These are phyloP conservation scores for Tricholauxania praeusta DNA, from an alignment of 2,888 invertebrate species.

Conservation along the genomic window DNA sequence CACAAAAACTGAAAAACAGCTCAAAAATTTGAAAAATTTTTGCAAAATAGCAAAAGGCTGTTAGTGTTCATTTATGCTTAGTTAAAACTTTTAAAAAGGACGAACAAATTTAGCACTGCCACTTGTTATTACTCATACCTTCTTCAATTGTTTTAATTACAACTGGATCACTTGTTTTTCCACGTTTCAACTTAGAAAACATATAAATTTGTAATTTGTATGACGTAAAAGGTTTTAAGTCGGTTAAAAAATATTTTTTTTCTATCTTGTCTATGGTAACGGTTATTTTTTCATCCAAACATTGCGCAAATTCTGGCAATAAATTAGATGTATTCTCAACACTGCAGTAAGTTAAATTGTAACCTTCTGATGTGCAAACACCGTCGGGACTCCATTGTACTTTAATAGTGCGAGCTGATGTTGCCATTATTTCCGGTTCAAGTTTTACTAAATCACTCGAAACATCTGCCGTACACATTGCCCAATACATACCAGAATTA, in stretches of 20 bases:
- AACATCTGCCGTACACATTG: constrained; percentile 71
- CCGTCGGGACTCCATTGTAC: constrained; percentile 83
- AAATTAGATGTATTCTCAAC: constrained; percentile 69
- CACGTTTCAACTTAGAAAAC: constrained; percentile 70
- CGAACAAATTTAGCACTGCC: not conserved
- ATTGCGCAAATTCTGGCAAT: not conserved
- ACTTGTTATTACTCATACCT: constrained; percentile 61
- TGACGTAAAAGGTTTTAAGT: constrained; percentile 78
- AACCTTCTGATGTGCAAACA: constrained; percentile 79
- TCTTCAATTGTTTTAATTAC: constrained; percentile 78
- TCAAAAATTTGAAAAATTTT: no score
- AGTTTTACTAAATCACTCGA: constrained; percentile 51
- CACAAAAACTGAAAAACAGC: no score
- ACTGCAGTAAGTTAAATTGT: constrained; percentile 79
- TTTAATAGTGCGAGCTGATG: constrained; percentile 66
- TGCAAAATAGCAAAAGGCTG: no score
- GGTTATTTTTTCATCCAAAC: constrained; percentile 46
- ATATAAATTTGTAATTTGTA: constrained; percentile 79
- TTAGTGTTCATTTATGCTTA: no score
- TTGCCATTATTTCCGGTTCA: constrained; percentile 48
- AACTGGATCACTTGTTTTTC: constrained; percentile 71
- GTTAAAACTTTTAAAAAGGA: no score
- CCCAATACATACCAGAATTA: constrained; percentile 88
- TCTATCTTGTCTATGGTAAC: constrained; percentile 49
- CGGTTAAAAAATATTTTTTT: constrained; percentile 70